Evolutionary conservation across 2,797 vertebrate species (phyloP), one percentile per base, ranked within the genome.

Genomic region (Craterocephalus amniculus): DNA sequence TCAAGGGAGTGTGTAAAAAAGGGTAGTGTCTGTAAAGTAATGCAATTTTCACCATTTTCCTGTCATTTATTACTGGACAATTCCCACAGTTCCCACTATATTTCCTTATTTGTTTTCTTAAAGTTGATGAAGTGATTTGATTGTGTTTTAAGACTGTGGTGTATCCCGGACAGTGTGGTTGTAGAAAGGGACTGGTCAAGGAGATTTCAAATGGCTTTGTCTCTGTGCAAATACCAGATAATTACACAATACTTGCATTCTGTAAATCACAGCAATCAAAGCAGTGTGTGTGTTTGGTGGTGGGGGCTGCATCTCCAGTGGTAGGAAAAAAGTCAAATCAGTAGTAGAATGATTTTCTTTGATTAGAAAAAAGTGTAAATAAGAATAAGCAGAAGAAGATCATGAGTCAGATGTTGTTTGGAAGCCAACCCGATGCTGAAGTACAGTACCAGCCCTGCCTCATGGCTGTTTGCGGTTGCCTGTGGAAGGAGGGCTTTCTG

Each of bases 331-430:
- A 66, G 36, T 36, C 38, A 59, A 65, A 67, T 40, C 59, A 57
- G 64, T n/a, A 14, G 32, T 4, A 35, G 59, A 55, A 6, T 59
- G 64, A 52, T 26, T 1, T 54, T 24, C 49, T 60, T 45, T 35
- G 64, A 81, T 13, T 26, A 63, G 63, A 72, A 76, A 56, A 56
- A 67, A 82, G 54, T 59, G 27, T 6, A 0, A 74, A 69, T 65
- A 52, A 73, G 76, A 78, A 77, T 68, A 76, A 83, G 60, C 57
- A 63, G 45, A 63, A 70, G 70, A 68, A 68, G 26, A 43, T 63
- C 45, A 75, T 66, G 58, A 68, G 69, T 71, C 3, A 60, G 60
- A 74, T 83, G 84, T 84, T 83, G 84, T 83, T 74, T 83, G 74
- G 65, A 84, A 74, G 51, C 58, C 11, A 35, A 76, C 55, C 67